Conservation (phyloP, 2,113 vertebrate genomes). For the Lasiurus borealis region DNA sequence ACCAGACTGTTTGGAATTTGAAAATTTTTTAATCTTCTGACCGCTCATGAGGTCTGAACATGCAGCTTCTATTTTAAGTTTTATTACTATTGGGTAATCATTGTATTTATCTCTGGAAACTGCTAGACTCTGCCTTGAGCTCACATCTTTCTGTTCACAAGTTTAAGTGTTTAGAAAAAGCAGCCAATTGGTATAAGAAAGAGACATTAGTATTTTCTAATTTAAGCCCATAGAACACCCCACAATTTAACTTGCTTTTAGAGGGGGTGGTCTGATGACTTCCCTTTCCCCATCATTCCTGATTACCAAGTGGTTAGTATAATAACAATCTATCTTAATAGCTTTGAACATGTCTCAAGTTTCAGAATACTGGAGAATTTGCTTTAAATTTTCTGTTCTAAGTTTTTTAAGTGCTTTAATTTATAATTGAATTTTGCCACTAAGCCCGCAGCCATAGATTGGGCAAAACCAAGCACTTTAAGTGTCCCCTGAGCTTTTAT, state of each 20-base stretch:
- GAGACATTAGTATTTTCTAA: background rate
- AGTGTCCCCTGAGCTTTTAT: background rate
- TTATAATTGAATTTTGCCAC: background rate
- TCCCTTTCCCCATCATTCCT: background rate
- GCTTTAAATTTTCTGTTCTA: background rate
- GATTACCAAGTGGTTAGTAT: background rate
- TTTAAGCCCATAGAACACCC: background rate
- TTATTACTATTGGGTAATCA: background rate
- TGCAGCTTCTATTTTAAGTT: background rate
- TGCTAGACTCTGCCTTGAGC: background rate
- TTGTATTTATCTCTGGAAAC: background rate
- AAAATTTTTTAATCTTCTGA: background rate
- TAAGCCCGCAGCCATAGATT: background rate
- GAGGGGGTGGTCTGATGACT: background rate
- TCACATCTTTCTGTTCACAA: background rate
- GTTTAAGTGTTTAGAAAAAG: background rate
- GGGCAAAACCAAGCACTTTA: background rate
- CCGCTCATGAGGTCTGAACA: rapidly evolving
- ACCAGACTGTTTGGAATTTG: background rate
- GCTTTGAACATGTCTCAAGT: background rate
- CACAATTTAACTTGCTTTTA: background rate
- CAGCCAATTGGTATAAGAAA: background rate
- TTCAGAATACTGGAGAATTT: constrained; percentile 12
- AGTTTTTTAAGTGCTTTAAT: background rate
- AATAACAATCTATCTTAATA: background rate